phyloP scores from a whole-genome alignment of 2,113 vertebrate species.

The Ancistrus triradiatus region DNA sequence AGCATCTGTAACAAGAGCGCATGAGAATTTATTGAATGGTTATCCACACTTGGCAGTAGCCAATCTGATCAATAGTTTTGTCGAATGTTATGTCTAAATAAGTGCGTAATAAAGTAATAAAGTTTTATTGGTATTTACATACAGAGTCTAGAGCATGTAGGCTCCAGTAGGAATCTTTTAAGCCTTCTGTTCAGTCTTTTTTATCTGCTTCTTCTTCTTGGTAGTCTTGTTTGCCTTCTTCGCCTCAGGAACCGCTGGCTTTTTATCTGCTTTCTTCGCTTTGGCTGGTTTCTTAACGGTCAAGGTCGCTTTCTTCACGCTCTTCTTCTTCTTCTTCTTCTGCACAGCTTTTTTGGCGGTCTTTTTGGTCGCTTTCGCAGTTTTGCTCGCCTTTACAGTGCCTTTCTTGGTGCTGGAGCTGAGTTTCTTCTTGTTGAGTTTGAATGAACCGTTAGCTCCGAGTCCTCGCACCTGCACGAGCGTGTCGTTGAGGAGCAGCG shows the following conservation, averaged over 20 bases:
- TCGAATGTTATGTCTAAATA: too few relatives aligned
- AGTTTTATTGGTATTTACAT: too few relatives aligned
- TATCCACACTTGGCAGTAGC: too few relatives aligned
- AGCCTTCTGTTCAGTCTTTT: constrained; percentile 71
- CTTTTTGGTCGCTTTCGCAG: constrained; percentile 36
- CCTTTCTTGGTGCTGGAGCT: constrained; percentile 19
- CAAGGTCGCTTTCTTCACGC: constrained; percentile 8
- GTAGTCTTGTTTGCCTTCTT: constrained; percentile 57
- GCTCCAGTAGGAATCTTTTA: constrained; percentile 24
- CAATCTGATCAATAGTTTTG: too few relatives aligned
- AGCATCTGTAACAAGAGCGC: too few relatives aligned
- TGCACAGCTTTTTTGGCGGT: constrained; percentile 52
- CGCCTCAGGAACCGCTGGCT: background rate
- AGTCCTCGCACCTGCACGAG: constrained; percentile 82
- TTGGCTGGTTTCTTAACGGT: constrained; percentile 39
- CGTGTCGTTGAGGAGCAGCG: constrained; percentile 82
- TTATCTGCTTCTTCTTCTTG: constrained; percentile 66
- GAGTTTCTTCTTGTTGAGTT: constrained; percentile 80
- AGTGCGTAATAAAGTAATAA: too few relatives aligned
- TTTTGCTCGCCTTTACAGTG: constrained; percentile 44
- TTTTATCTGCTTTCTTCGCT: constrained; percentile 56
- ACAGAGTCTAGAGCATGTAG: background rate
- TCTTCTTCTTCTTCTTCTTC: constrained; percentile 17
- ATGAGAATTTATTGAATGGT: too few relatives aligned
- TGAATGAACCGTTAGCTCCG: constrained; percentile 84